Evolutionary conservation across 2,888 invertebrate genomes (phyloP), one percentile per base, ranked within the genome.

Genomic region (Scaptomyza parva): DNA sequence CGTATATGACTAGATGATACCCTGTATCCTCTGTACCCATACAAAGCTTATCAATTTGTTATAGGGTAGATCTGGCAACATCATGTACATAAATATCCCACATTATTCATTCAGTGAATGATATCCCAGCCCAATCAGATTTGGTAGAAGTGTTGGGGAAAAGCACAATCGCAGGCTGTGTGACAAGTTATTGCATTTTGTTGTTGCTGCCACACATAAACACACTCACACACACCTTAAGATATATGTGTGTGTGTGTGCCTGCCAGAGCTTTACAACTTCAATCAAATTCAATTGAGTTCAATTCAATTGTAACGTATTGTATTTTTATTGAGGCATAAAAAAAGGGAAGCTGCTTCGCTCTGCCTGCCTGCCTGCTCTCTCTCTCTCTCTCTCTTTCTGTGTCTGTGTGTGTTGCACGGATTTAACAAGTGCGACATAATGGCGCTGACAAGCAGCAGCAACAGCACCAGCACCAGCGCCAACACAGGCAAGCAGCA

Each of bases 271-370:
- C 88, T 86, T 88, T 88, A 88, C 77, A 85, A 81, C 86, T 86
- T 85, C 86, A 86, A 85, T 85, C 84, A 86, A 85, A 85, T 86
- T 85, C 86, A 85, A 86, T 85, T 85, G 86, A 85, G 84, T 84
- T 84, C 81, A 84, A 84, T 84, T 84, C 84, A 86, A 84, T 84
- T 84, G 84, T 86, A 86, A 86, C 86, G 86, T 84, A 86, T 86
- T 85, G 86, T 85, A 81, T 85, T 85, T 85, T 85, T 85, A 86
- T 85, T 85, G 86, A 84, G 81, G 86, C 84, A 86, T 85, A 85
- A 85, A 85, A 80, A 72, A 78, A 69, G 67, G 63, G 74, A 78
- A 76, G 76, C 82, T 78, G 69, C 63, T 30, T 24, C 24, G 14
- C 41, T 22, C 40, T 18, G 43, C 18, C 30, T 14, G 43, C 30